Evolutionary conservation across 1,140 invertebrate genomes (phyloP), one percentile per base, ranked within the genome.

Genomic region (Drosophila athabasca): DNA sequence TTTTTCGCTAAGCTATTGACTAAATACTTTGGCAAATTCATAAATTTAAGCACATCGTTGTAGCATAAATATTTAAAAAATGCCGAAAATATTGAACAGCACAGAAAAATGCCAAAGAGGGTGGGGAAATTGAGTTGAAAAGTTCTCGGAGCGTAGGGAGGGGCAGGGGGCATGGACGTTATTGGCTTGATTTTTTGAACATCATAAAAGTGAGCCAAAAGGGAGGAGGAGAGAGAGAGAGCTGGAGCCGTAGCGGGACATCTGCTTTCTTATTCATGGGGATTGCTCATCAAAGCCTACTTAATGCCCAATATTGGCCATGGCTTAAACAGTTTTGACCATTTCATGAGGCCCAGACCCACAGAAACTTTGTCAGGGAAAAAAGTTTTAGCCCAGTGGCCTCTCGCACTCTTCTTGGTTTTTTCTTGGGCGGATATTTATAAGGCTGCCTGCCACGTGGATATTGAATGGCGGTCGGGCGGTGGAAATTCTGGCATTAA

Each of bases 1-100:
- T 60, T 17, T 46, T 53, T 57, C 11, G 73, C 61, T 76, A 65
- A 79, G 84, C 83, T 88, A 88, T 88, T 88, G 84, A 89, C 83
- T 83, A 88, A 88, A 88, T 88, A 88, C 79, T 88, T 88, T 79
- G 76, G 65, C 79, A 89, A 88, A 88, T 88, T 88, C 83, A 88
- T 88, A 88, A 88, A 88, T 88, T 88, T 62, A 76, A 77, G 71
- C 79, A 65, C 52, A 73, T 65, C 71, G 70, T 76, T 69, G 79
- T 76, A 70, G 66, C 79, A 88, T 88, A 88, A 88, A 88, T 88
- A 88, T 88, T 88, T 89, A 53, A 88, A 75, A 83, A 69, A 62
- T 80, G 54, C 44, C 51, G 6, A 57, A 59, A 17, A 57, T 58
- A 51, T 45, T 48, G 57, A 45, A 49, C 45, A 48, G 53, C 76